Evolutionary conservation across 30 jellyfish, hydroid and myxozoan genomes (phyloP).

Genomic region (Aurelia aurita): DNA sequence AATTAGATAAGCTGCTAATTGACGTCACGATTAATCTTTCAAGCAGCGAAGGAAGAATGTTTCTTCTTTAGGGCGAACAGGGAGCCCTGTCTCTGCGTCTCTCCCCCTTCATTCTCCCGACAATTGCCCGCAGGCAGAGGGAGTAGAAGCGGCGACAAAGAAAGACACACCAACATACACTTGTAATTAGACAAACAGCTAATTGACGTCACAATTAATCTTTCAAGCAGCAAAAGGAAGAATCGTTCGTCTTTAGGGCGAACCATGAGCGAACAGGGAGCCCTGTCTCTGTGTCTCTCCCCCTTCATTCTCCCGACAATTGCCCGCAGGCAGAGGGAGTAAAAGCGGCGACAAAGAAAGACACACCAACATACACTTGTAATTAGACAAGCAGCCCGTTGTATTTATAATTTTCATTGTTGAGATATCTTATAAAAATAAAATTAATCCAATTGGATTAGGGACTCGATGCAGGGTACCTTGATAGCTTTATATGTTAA

Average conservation of each 20-base stretch:
- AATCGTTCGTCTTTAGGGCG: no score
- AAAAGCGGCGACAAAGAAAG: background rate
- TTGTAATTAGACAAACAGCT: conserved; percentile 14
- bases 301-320: no score
- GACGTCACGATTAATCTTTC: no score
- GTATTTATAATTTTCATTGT: conserved; percentile 49
- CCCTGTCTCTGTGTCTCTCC: no score
- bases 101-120: no score
- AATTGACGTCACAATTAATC: conserved; percentile 26
- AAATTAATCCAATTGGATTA: conserved; percentile 67
- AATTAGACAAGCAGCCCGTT: conserved; percentile 42
- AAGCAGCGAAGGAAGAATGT: no score
- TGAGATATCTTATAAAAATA: conserved; percentile 44
- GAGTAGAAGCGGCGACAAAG: background rate
- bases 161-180: conserved; percentile 19
- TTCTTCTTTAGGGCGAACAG: no score
- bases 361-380: conserved; percentile 31
- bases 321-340: background rate
- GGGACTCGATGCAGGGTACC: conserved; percentile 51
- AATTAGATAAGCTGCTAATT: no score
- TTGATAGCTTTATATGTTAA: conserved; percentile 16
- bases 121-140: background rate
- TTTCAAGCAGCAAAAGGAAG: no score
- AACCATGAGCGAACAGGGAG: no score
- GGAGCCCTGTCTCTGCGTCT: no score